phyloP scores from a whole-genome alignment of 2,797 vertebrate species.

The Thunnus albacares region DNA sequence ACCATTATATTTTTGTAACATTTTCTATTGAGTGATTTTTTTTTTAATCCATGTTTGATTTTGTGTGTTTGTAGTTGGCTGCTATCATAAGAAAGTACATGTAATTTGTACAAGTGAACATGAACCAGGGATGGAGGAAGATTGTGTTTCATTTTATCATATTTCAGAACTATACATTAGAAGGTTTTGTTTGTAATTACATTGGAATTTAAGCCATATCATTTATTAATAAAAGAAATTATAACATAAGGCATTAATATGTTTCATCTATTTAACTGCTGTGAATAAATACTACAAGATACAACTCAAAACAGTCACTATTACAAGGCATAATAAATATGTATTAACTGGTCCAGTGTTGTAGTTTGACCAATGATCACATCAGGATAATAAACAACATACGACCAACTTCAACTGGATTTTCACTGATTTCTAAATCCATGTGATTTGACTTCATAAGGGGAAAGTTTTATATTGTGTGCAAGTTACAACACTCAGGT shows the following conservation, averaged over 20 bases:
- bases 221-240: constrained; percentile 80
- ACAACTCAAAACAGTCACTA: constrained; percentile 2
- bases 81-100: constrained; percentile 79
- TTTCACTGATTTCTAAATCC: constrained; percentile 24
- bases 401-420: background rate
- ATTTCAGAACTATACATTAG: constrained; percentile 67
- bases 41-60: constrained; percentile 58
- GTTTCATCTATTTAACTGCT: constrained; percentile 17
- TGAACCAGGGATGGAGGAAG: constrained; percentile 73
- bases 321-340: constrained; percentile 35
- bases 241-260: constrained; percentile 30
- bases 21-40: constrained; percentile 63
- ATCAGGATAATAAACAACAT: background rate
- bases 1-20: constrained; percentile 78
- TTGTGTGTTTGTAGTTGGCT: constrained; percentile 77
- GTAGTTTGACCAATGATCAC: constrained; percentile 3
- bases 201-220: constrained; percentile 80
- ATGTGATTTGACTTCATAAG: background rate
- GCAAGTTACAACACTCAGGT: constrained; percentile 44
- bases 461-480: constrained; percentile 21
- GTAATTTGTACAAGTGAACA: constrained; percentile 74
- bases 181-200: constrained; percentile 66
- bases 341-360: constrained; percentile 4
- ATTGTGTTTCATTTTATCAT: constrained; percentile 62
- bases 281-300: constrained; percentile 20